These are phyloP conservation scores for Thrips palmi DNA, from an alignment of 1,140 invertebrate species.

Conservation along the genomic window DNA sequence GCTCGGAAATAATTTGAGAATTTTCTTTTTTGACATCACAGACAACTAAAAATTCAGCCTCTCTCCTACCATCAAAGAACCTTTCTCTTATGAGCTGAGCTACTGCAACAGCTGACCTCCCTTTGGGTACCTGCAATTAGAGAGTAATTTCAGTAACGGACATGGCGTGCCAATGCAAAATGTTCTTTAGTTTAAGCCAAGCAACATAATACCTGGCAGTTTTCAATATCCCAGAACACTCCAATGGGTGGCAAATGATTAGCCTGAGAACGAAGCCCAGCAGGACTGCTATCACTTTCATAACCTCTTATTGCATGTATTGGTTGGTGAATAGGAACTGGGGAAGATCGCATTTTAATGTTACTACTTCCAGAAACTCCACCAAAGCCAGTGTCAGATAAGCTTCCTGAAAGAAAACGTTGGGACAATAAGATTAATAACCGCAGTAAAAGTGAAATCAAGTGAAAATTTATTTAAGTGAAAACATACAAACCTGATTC, in stretches of 20 bases:
- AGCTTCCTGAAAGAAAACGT: too few species aligned
- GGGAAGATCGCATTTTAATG: too few species aligned
- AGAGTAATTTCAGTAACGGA: not conserved
- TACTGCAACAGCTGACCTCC: constrained; percentile 57
- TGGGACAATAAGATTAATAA: too few species aligned
- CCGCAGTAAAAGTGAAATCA: too few species aligned
- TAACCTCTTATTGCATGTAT: too few species aligned
- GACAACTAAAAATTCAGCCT: constrained; percentile 67
- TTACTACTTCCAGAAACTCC: too few species aligned
- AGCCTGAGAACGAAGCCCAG: not conserved
- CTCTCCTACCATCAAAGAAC: constrained; percentile 55
- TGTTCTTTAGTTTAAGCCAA: constrained; percentile 58
- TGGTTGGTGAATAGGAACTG: too few species aligned
- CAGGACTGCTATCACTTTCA: constrained; percentile 10
- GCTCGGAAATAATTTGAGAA: constrained; percentile 54
- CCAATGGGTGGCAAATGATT: constrained; percentile 46
- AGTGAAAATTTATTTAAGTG: too few species aligned
- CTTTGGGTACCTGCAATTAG: constrained; percentile 47
- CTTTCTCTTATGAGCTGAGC: constrained; percentile 58
- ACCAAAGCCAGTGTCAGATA: too few species aligned
- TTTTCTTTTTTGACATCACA: constrained; percentile 56
- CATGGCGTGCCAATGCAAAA: constrained; percentile 40
- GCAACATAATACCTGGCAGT: constrained; percentile 43
- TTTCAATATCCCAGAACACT: constrained; percentile 90
- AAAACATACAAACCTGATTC: too few species aligned